phyloP scores from a whole-genome alignment of 2,888 invertebrate genomes.

The Diogma glabrata region DNA sequence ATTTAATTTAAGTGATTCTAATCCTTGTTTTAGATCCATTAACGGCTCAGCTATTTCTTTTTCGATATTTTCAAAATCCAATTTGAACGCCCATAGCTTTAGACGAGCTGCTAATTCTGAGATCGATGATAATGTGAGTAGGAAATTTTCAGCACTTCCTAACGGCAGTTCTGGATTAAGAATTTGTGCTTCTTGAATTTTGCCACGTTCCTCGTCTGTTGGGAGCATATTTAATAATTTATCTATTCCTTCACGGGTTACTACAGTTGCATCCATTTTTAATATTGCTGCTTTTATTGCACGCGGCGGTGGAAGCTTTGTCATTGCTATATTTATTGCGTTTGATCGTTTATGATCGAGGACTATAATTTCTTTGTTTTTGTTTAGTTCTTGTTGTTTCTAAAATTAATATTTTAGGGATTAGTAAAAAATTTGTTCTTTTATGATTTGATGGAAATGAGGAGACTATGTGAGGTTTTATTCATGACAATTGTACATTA shows the following conservation, averaged over 20 bases:
- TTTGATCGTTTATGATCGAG: constrained; percentile 95
- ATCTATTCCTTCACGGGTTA: constrained; percentile 96
- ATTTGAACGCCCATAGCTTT: constrained; percentile 95
- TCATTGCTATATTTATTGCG: constrained; percentile 99
- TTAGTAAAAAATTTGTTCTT: neutral
- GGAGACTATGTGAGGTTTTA: no score
- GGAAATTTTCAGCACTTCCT: constrained; percentile 96
- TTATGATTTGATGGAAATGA: no score
- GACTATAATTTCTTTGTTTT: constrained; percentile 86
- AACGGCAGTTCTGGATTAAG: constrained; percentile 35
- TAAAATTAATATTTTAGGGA: constrained; percentile 27
- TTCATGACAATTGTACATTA: no score
- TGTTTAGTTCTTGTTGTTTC: constrained; percentile 75
- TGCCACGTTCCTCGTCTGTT: constrained; percentile 89
- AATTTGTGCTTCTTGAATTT: constrained; percentile 87
- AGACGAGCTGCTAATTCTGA: constrained; percentile 87
- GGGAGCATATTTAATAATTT: constrained; percentile 97
- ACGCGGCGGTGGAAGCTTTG: constrained; percentile 92
- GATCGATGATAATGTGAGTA: constrained; percentile 91
- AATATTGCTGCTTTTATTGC: constrained; percentile 98
- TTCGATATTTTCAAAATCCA: constrained; percentile 96
- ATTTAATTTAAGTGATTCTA: constrained; percentile 81
- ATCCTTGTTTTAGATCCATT: constrained; percentile 96
- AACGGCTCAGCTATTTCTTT: constrained; percentile 97
- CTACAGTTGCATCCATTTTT: constrained; percentile 98